A percentile compares a stretch with the other conserved stretches of the same genome.
Evolutionary conservation across 2,888 invertebrate species (phyloP).

Genomic region (Meganola albula): DNA sequence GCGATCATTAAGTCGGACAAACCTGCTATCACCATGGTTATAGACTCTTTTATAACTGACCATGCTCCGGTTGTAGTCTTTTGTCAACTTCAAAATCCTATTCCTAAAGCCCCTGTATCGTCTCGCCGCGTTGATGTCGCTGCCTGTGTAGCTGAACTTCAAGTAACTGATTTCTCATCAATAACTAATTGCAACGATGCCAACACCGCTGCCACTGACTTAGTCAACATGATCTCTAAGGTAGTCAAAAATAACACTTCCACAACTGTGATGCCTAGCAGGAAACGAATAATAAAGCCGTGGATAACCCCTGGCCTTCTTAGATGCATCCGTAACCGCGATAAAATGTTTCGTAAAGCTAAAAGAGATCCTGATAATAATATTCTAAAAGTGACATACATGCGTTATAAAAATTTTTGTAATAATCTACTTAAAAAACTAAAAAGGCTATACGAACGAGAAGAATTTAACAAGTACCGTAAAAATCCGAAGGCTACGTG

Average conservation of each 20-base stretch:
- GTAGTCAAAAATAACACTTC: background rate
- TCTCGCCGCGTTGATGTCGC: background rate
- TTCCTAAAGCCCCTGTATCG: background rate
- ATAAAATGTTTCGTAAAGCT: slow-evolving; percentile 2
- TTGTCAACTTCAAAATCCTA: background rate
- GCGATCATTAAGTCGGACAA: background rate
- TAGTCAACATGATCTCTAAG: background rate
- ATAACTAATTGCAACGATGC: background rate
- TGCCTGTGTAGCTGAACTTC: background rate
- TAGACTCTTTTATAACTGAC: background rate
- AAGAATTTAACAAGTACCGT: slow-evolving; percentile 3
- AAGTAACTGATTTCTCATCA: background rate
- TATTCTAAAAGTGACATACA: slow-evolving; percentile 3
- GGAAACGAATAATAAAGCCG: slow-evolving; percentile 5
- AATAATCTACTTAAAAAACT: slow-evolving; percentile 8
- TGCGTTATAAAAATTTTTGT: slow-evolving; percentile 9
- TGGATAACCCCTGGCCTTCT: slow-evolving; percentile 5
- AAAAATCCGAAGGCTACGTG: slow-evolving; percentile 9
- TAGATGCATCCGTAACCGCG: background rate
- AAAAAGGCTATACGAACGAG: slow-evolving; percentile 9
- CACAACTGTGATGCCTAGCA: background rate
- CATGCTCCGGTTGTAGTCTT: background rate
- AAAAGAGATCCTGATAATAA: slow-evolving; percentile 3
- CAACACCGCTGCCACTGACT: background rate
- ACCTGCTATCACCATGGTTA: background rate